Evolutionary conservation across 2,888 invertebrate species (phyloP), one percentile per base, ranked within the genome.

Genomic region (Xanthorhoe designata): DNA sequence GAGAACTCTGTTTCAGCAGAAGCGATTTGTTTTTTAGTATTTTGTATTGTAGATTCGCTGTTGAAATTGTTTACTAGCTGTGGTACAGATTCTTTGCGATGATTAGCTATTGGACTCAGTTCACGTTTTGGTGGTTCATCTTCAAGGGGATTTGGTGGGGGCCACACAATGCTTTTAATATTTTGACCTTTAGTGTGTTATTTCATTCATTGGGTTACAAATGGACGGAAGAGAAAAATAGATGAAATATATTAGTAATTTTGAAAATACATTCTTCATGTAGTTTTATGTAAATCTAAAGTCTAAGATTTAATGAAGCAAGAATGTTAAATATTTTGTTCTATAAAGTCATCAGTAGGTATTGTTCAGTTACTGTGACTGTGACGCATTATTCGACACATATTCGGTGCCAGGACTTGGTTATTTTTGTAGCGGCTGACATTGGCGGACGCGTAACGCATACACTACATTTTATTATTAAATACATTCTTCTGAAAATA

Each of bases 81-180:
- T 13, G 83, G 75, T 52, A 75, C 77, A 57, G 79, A 75, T 63
- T 84, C 83, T 67, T 74, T 75, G 49, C 73, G 73, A 55, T 67
- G 66, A 38, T 69, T 57, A 55, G 76, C 74, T 60, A 74, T 78
- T 18, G 79, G 71, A 64, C 74, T 79, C 13, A 78, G 66, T 66
- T 86, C 83, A 58, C 77, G 72, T 75, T 82, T 82, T 10, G 84
- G 80, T 63, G 80, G 83, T 86, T 92, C 91, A 81, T 91, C 91
- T 81, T 92, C 91, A 64, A 88, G 84, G 64, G 88, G 88, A 79
- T 90, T 91, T 72, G 88, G 90, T 75, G 92, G 92, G 85, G 94
- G 94, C 94, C 94, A 94, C 83, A 93, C 92, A 80, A 94, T 85
- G 82, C 91, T 94, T 90, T 92, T 94, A 66, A 92, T 85, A 83